These are phyloP conservation scores for Myiotriccus ornatus DNA, from an alignment of 2,797 vertebrate genomes.

Conservation along the genomic window DNA sequence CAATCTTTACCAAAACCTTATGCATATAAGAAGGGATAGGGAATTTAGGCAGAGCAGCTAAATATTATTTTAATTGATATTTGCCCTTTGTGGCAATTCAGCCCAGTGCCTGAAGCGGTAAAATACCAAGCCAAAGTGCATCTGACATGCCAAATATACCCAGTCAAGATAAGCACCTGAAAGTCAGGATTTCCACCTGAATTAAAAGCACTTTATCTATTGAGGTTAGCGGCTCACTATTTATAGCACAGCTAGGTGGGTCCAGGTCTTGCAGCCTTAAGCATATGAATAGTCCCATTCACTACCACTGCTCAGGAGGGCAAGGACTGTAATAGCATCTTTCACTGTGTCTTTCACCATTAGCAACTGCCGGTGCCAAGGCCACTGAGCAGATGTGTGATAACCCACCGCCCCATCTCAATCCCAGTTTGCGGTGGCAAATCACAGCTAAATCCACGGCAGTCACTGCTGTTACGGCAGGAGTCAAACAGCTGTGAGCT, in stretches of 20 bases:
- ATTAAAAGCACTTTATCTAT: not conserved
- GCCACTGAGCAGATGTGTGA: not conserved
- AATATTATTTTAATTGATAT: not conserved
- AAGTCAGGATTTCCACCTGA: not conserved
- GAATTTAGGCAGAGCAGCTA: not conserved
- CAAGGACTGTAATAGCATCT: not conserved
- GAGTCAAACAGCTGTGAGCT: constrained; percentile 2
- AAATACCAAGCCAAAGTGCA: not conserved
- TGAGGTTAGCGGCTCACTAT: not conserved
- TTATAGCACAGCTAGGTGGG: not conserved
- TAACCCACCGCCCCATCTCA: not conserved
- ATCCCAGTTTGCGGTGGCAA: not conserved
- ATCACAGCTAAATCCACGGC: not conserved
- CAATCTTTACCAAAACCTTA: not conserved
- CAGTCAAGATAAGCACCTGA: not conserved
- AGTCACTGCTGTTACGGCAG: accelerated
- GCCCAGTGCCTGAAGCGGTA: not conserved
- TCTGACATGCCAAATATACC: not conserved
- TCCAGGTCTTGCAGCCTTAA: not conserved
- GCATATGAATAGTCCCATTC: not conserved
- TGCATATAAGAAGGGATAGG: not conserved
- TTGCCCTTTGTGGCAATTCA: not conserved
- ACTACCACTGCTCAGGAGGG: not conserved
- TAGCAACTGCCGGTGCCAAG: not conserved
- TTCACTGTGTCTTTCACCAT: not conserved